Evolutionary conservation across 2,113 vertebrate species (phyloP), one percentile per base, ranked within the genome.

Genomic region (Corvus moneduloides): DNA sequence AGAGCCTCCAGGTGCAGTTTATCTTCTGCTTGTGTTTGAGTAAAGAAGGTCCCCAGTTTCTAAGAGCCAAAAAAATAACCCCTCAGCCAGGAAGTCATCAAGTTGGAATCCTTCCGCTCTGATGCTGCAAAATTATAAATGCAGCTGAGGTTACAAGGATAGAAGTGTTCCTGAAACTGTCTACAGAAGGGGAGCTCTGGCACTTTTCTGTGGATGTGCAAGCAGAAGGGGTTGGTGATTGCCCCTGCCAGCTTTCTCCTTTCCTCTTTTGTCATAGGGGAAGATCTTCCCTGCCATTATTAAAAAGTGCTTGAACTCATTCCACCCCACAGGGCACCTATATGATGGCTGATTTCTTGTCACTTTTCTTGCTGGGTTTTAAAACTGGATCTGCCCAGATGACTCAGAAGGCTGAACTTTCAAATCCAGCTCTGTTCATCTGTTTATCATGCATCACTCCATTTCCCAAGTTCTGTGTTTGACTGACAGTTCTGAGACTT

Each of bases 11-110:
- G 68, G 82, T 91, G 74, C 87, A 87, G 33, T 93, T 95, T 93
- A 64, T 97, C 90, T 94, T 95, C 55, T 85, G 54, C 61, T 87
- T 82, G 13, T 87, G 62, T 87, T 94, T 94, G 72, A 78, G 48
- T 87, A 81, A 86, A 94, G 72, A 92, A 46, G 44, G 74, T 84
- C 62, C 61, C 27, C 51, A 55, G 41, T 66, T 62, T 72, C 35
- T 82, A 26, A 55, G 41, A 72, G 32, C 48, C 69, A 90, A 87
- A 82, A 89, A 84, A 69, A 63, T 44, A 64, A 74, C 16, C 41
- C 30, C 49, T 76, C n/a, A 72, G 54, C 13, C 49, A 81, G 24
- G 62, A 87, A 91, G 41, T 79, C 49, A 41, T 24, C 44, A 56
- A 64, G 10, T 37, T 64, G 39, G 66, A 94, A 84, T 72, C 54